phyloP scores from a whole-genome alignment of 2,888 invertebrate genomes.

The Himalopsyche tibetana region DNA sequence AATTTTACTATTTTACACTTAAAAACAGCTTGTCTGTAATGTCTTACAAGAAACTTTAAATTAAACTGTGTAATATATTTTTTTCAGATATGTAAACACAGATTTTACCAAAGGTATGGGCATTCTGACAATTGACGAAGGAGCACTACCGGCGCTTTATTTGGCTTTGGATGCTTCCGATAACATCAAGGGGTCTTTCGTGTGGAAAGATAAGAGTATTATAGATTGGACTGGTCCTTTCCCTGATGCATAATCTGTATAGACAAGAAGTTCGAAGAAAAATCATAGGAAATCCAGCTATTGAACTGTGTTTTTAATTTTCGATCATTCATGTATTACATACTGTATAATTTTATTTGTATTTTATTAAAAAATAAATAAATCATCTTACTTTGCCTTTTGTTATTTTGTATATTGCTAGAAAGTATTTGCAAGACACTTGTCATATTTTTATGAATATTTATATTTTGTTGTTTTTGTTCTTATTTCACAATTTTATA shows the following conservation, averaged over 20 bases:
- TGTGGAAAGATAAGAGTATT: conserved; percentile 79
- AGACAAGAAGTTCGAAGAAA: not conserved
- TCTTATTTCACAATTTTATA: too few relatives aligned
- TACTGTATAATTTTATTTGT: too few relatives aligned
- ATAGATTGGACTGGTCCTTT: conserved; percentile 75
- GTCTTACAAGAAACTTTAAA: conserved; percentile 72
- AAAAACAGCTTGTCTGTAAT: too few relatives aligned
- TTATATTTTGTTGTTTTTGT: too few relatives aligned
- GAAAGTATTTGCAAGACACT: too few relatives aligned
- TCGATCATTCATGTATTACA: too few relatives aligned
- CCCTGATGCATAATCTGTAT: conserved; percentile 46
- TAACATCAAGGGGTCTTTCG: conserved; percentile 79
- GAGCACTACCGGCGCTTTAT: conserved; percentile 77
- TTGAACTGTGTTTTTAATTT: not conserved
- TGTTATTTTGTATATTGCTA: too few relatives aligned
- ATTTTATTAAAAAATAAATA: too few relatives aligned
- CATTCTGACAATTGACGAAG: conserved; percentile 75
- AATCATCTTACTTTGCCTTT: not conserved
- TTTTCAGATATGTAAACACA: conserved; percentile 87
- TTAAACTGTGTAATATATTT: conserved; percentile 66
- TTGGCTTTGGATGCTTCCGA: conserved; percentile 76
- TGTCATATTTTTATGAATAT: too few relatives aligned
- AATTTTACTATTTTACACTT: conserved; percentile 74
- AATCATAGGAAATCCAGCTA: not conserved
- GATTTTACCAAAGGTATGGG: conserved; percentile 84